These are phyloP conservation scores for Zaprionus taronus DNA, from an alignment of 1,140 invertebrate species.

Conservation along the genomic window DNA sequence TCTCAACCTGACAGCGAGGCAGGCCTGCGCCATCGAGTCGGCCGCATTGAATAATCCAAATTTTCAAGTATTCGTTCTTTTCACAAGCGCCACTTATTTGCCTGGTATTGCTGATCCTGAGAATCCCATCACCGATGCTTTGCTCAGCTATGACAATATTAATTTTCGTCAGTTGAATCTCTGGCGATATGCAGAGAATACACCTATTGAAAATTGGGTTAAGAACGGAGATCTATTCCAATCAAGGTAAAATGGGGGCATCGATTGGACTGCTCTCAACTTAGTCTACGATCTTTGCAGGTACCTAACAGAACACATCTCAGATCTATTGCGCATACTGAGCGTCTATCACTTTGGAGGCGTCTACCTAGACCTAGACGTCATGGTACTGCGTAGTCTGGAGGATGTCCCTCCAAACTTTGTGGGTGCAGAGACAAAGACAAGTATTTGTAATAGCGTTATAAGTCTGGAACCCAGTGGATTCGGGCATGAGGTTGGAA, in stretches of 20 bases:
- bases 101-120: constrained; percentile 37
- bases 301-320: constrained; percentile 74
- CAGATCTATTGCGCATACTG: constrained; percentile 89
- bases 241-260: constrained; percentile 76
- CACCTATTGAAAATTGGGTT: constrained; percentile 88
- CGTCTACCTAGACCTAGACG: constrained; percentile 91
- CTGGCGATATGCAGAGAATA: constrained; percentile 86
- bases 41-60: constrained; percentile 87
- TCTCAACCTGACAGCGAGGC: constrained; percentile 85
- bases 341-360: constrained; percentile 91
- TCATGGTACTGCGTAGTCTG: constrained; percentile 88
- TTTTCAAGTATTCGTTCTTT: constrained; percentile 86
- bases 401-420: constrained; percentile 87
- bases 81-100: constrained; percentile 84
- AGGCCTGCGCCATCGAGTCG: constrained; percentile 89
- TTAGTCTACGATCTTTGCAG: constrained; percentile 1
- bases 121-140: constrained; percentile 65
- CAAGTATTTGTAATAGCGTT: constrained; percentile 87
- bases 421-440: constrained; percentile 87
- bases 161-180: constrained; percentile 86
- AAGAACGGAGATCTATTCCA: constrained; percentile 85
- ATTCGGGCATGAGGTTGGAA: constrained; percentile 83
- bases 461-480: constrained; percentile 86
- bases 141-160: constrained; percentile 87
- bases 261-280: neutral